phyloP scores from a whole-genome alignment of 2,113 vertebrate species.

The Otolemur garnettii region DNA sequence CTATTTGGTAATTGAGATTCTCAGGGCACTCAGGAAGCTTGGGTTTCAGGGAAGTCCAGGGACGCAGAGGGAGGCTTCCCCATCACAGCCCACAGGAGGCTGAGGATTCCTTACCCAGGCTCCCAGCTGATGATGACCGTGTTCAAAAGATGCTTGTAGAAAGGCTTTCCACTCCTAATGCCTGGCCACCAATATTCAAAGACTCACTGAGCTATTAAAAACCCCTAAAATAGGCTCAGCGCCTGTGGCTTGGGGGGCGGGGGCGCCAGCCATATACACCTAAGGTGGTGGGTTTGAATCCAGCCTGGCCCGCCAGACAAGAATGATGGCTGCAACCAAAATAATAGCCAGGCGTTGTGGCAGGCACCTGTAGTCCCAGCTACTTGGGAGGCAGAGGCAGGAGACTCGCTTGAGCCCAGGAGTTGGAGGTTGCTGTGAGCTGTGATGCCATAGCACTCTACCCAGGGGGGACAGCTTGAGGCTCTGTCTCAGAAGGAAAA shows the following conservation, averaged over 20 bases:
- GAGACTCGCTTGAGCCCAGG: too few species aligned
- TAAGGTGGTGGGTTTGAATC: too few species aligned
- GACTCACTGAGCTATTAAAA: background rate
- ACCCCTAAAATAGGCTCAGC: background rate
- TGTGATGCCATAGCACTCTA: too few species aligned
- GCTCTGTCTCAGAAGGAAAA: background rate
- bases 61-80: background rate
- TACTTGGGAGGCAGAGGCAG: too few species aligned
- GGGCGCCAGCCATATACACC: too few species aligned
- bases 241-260: too few species aligned
- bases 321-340: too few species aligned
- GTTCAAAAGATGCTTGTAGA: background rate
- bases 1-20: background rate
- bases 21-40: background rate
- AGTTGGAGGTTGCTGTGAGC: too few species aligned
- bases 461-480: too few species aligned
- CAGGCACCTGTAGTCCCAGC: too few species aligned
- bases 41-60: background rate
- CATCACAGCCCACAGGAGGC: background rate
- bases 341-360: too few species aligned
- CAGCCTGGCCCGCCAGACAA: too few species aligned
- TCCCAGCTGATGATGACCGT: background rate
- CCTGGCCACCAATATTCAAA: fast-evolving
- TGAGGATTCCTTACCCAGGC: background rate
- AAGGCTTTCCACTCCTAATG: background rate